Evolutionary conservation across 2,113 vertebrate species (phyloP), one percentile per base, ranked within the genome.

Genomic region (Melanostigma gelatinosum): DNA sequence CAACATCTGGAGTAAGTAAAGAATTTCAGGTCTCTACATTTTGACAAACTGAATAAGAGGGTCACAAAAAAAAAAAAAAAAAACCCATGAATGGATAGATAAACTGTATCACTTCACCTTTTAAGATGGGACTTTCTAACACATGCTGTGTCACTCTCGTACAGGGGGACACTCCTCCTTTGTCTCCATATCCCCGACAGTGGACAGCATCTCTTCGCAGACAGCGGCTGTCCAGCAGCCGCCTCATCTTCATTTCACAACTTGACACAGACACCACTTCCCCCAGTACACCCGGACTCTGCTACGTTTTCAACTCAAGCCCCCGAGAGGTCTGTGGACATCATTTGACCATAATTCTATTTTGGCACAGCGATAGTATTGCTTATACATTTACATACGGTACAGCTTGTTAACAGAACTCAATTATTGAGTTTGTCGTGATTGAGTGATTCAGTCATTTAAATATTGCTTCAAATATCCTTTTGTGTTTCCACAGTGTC

Each of bases 141-240:
- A 12, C 36, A 8, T 46, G 24, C 24, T 64, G 48, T 68, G 38
- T 69, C 10, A 22, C 67, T 58, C 34, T 29, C 15, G 6, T 74
- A 11, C 58, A 91, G 90, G 55, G 54, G 48, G 68, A 85, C 44
- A 83, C 85, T 38, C 88, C 90, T 57, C 85, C 85, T 57, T 38
- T 72, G 79, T 86, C 90, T 58, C 83, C 88, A 4, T 89, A 77
- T 66, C 87, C 88, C 4, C 24, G 2, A 29, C 77, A 24, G 54
- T 12, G 9, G 48, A 85, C 40, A 67, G 34, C 57, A 3, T 68
- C 71, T 12, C n/a, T 54, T 72, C 20, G 2, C 40, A 64, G 67
- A 50, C 58, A 29, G 12, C 57, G 38, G 34, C 16, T 72, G 32
- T 44, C 36, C 27, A 48, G n/a, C 50, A 60, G 16, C 29, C 40